Evolutionary conservation across 2,888 invertebrate species (phyloP).

Genomic region (Agrotis clavis): DNA sequence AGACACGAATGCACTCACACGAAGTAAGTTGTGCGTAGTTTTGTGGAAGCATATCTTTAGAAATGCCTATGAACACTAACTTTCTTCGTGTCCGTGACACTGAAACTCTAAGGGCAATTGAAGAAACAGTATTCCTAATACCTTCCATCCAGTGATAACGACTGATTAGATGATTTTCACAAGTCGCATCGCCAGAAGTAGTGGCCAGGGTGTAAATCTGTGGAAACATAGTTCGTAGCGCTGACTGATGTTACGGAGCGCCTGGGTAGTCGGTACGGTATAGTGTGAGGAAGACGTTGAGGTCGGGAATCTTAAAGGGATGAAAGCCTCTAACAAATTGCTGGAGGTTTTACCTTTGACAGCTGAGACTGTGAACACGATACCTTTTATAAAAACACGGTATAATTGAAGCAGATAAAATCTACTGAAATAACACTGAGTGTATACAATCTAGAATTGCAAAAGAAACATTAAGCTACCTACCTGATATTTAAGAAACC

Average conservation of each 20-base stretch:
- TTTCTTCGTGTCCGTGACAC: too few species aligned
- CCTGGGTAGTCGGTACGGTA: background rate
- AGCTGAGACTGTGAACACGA: background rate
- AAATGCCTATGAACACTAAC: too few species aligned
- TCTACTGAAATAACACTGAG: too few species aligned
- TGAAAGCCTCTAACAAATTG: conserved; percentile 19
- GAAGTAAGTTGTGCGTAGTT: too few species aligned
- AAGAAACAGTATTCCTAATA: too few species aligned
- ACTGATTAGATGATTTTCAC: too few species aligned
- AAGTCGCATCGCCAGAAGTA: background rate
- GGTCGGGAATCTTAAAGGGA: conserved; percentile 17
- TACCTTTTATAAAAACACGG: background rate
- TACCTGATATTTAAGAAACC: background rate
- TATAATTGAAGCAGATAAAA: too few species aligned
- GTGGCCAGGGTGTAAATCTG: conserved; percentile 7
- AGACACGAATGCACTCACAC: too few species aligned
- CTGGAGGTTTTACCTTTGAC: background rate
- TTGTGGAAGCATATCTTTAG: too few species aligned
- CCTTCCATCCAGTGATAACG: too few species aligned
- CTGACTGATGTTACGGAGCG: conserved; percentile 26
- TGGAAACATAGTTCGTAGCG: background rate
- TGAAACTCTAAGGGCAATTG: too few species aligned
- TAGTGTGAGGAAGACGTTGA: background rate
- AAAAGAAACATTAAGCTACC: background rate
- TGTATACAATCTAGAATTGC: too few species aligned